Evolutionary conservation across 2,888 invertebrate species (phyloP), one percentile per base, ranked within the genome.

Genomic region (Pseudanteris insignis): DNA sequence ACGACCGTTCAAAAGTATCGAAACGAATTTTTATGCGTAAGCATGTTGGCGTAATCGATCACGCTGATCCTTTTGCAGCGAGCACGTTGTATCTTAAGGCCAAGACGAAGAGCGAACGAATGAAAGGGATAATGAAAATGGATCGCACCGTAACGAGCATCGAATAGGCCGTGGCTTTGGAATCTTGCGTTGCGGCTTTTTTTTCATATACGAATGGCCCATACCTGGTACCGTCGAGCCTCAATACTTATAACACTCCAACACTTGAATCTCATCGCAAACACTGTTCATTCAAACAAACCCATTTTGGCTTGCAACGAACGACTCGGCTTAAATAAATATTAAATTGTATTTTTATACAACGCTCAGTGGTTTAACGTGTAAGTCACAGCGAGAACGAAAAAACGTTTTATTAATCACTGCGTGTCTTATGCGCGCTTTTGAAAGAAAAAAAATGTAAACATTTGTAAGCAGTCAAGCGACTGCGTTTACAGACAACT

Each of bases 81-180:
- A 44, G 46, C 51, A 46, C 47, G 51, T 57, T 62, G 55, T 47
- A 62, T 53, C 43, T 51, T 53, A 62, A 43, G 44, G 36, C 46
- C 51, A 8, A 21, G 38, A 8, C 14, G 25, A 51, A 15, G 58
- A 44, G 15, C 38, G 41, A 57, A 36, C 55, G 62, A 62, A 57
- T 62, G 57, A 62, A 57, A 62, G 62, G 53, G 62, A 62, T 57
- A 62, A 62, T 62, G 62, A 62, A 62, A 62, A 62, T 62, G 57
- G 62, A 62, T 57, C 62, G 62, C 36, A 25, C 38, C 57, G 53
- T 62, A 57, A 62, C 57, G 47, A 50, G 61, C 50, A 34, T 61
- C 61, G 50, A 50, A 54, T 50, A 61, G 44, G 44, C 50, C 33
- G 47, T 46, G 18, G 43, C 41, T 51, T 57, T 15, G 51, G 57